Percentiles rank a stretch among this genome's conserved stretches.
phyloP scores from a whole-genome alignment of 2,113 vertebrate genomes.

The Erythrocercus mccallii region DNA sequence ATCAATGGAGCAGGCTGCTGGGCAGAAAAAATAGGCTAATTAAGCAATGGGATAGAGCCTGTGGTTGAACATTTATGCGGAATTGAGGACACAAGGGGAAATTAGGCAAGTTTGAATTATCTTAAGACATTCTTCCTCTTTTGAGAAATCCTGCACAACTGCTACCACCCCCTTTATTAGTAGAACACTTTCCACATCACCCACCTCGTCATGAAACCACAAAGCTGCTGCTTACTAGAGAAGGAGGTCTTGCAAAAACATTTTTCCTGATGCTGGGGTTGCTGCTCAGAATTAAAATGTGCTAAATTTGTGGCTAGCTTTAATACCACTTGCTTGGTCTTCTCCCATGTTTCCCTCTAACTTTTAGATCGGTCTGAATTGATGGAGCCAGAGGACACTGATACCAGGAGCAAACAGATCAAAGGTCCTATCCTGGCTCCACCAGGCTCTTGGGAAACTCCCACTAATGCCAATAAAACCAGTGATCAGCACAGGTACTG shows the following conservation, averaged over 20 bases:
- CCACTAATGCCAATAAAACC: background rate
- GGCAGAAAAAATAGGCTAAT: background rate
- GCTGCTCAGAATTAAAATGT: background rate
- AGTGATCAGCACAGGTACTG: background rate
- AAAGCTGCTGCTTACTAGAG: background rate
- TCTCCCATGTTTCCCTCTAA: background rate
- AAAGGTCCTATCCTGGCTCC: background rate
- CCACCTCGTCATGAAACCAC: background rate
- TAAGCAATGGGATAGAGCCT: background rate
- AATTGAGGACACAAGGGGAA: background rate
- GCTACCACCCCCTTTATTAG: fast-evolving
- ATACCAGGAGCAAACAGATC: background rate
- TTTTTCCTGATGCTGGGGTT: background rate
- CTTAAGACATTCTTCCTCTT: background rate
- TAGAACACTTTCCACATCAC: background rate
- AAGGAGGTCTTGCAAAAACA: background rate
- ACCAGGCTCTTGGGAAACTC: background rate
- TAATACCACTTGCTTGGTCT: background rate
- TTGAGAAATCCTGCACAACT: background rate
- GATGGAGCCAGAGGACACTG: background rate
- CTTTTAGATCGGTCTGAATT: background rate
- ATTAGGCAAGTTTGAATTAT: background rate
- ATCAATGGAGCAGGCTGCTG: background rate
- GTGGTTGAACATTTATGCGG: background rate
- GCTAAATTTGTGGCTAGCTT: background rate